Conservation (phyloP, 2,113 vertebrate species). For the Corythornis vintsioides region DNA sequence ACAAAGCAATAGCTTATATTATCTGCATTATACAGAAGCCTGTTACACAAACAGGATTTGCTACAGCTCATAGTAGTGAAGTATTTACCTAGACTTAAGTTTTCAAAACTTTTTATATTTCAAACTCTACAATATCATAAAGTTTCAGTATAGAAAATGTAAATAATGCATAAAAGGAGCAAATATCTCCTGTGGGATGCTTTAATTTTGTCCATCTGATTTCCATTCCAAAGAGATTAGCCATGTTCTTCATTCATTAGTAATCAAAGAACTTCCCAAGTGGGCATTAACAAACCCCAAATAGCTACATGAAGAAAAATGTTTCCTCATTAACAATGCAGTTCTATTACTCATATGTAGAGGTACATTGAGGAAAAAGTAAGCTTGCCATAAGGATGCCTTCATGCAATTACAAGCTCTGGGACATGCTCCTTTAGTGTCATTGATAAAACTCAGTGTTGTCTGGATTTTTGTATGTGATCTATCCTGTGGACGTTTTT, state of each 20-base stretch:
- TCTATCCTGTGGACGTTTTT: neutral
- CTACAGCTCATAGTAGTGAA: slow-evolving; percentile 78
- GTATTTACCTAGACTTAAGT: slow-evolving; percentile 43
- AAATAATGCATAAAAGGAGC: slow-evolving; percentile 18
- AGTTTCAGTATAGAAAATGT: slow-evolving; percentile 43
- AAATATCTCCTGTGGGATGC: neutral
- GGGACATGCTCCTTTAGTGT: neutral
- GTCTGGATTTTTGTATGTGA: slow-evolving; percentile 1
- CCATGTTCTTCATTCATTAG: slow-evolving; percentile 30
- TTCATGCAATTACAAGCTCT: neutral
- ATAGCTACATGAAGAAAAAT: slow-evolving; percentile 11
- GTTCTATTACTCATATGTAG: neutral
- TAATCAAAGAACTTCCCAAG: slow-evolving; percentile 15
- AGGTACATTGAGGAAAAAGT: slow-evolving; percentile 17
- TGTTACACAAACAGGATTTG: slow-evolving; percentile 75
- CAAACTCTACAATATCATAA: slow-evolving; percentile 16
- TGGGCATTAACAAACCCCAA: slow-evolving; percentile 27
- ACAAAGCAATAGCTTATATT: slow-evolving; percentile 69
- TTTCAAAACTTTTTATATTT: slow-evolving; percentile 19
- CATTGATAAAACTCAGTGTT: neutral
- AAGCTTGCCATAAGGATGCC: slow-evolving; percentile 5
- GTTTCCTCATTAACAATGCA: slow-evolving; percentile 6
- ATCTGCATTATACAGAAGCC: slow-evolving; percentile 76
- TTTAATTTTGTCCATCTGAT: slow-evolving; percentile 56
- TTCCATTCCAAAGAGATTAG: slow-evolving; percentile 40